phyloP scores from a whole-genome alignment of 2,797 vertebrate genomes.

The Glossophaga mutica region DNA sequence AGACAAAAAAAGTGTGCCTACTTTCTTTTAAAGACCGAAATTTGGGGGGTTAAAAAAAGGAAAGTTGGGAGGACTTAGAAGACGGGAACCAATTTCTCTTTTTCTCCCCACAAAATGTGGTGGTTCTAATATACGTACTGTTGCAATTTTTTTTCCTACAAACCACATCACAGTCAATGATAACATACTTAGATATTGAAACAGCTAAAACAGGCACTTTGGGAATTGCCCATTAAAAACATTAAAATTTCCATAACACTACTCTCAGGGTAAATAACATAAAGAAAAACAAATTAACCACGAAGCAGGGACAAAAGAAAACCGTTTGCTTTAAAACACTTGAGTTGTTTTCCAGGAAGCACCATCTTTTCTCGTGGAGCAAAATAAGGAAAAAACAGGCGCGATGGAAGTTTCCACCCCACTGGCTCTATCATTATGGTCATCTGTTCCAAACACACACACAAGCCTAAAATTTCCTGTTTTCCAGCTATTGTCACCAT shows the following conservation, averaged over 20 bases:
- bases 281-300: constrained; percentile 70
- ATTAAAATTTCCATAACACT: constrained; percentile 52
- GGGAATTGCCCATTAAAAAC: constrained; percentile 24
- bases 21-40: constrained; percentile 38
- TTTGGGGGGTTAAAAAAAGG: constrained; percentile 35
- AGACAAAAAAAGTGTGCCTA: constrained; percentile 39
- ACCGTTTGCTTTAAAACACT: constrained; percentile 77
- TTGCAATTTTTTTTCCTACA: constrained; percentile 25
- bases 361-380: constrained; percentile 84
- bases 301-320: constrained; percentile 69
- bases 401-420: constrained; percentile 97
- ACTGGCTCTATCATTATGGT: constrained; percentile 95
- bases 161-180: background rate
- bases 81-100: background rate
- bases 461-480: constrained; percentile 98
- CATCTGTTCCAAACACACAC: constrained; percentile 96
- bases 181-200: background rate
- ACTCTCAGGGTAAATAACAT: constrained; percentile 56
- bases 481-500: constrained; percentile 96
- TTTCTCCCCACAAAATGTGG: background rate
- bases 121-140: background rate
- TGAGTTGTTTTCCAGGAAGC: constrained; percentile 92
- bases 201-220: background rate
- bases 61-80: constrained; percentile 23
- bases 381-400: constrained; percentile 91